These are phyloP conservation scores for Cecidostiba fungosa DNA, from an alignment of 2,888 invertebrate species.

Conservation along the genomic window DNA sequence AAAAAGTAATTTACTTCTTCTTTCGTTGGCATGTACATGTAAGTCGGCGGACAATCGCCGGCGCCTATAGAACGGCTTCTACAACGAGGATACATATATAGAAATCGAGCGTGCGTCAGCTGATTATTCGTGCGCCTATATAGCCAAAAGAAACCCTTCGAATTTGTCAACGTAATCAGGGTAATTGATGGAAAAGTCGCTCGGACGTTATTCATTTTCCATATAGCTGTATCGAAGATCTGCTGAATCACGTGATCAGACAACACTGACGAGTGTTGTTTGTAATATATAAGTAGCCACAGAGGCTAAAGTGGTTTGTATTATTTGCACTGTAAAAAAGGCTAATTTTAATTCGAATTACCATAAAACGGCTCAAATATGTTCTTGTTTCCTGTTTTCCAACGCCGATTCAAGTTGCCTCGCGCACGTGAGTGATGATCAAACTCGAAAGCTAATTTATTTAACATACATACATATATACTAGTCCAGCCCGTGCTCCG, in stretches of 20 bases:
- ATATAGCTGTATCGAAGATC: not conserved
- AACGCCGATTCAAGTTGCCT: not conserved
- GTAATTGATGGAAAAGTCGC: constrained; percentile 29
- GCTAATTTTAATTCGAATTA: not conserved
- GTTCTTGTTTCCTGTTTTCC: not conserved
- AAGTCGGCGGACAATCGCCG: not conserved
- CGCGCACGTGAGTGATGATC: too few relatives aligned
- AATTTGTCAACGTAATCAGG: constrained; percentile 36
- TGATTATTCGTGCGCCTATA: not conserved
- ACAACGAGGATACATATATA: not conserved
- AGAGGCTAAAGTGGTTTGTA: too few relatives aligned
- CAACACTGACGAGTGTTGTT: not conserved
- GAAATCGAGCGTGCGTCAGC: constrained; percentile 17
- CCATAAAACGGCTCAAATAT: too few relatives aligned
- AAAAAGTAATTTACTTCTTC: constrained; percentile 3
- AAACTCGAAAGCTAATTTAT: not conserved
- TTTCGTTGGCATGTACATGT: not conserved
- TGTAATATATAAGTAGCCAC: not conserved
- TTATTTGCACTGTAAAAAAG: too few relatives aligned
- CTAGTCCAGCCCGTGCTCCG: not conserved
- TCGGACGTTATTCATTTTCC: not conserved
- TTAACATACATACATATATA: not conserved
- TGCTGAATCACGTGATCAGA: not conserved
- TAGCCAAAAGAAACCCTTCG: not conserved
- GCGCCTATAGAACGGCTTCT: not conserved